A percentile compares a stretch with the other conserved stretches of the same genome.
Conservation (phyloP, 2,888 invertebrate genomes). For the Bugula neritina region DNA sequence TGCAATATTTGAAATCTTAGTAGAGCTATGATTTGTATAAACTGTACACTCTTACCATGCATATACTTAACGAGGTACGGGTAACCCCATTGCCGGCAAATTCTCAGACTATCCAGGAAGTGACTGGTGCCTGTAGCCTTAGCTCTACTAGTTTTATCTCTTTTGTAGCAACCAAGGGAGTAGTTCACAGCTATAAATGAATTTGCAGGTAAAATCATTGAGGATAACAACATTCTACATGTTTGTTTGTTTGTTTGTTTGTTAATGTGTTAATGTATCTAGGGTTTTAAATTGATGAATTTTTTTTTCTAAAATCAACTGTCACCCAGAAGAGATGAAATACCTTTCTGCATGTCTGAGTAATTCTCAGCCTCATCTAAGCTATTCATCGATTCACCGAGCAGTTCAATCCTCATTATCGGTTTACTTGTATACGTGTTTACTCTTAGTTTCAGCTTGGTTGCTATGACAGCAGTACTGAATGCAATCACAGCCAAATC, state of each 20-base stretch:
- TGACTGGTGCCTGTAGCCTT: neutral
- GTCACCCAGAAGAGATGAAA: no score
- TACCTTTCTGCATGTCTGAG: neutral
- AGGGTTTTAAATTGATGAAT: no score
- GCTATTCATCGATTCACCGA: neutral
- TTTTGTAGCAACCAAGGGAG: neutral
- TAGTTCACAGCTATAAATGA: neutral
- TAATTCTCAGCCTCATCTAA: neutral
- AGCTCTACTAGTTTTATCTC: neutral
- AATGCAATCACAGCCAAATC: conserved; percentile 9
- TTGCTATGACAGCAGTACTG: neutral
- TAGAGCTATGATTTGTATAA: no score
- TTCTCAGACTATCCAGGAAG: neutral
- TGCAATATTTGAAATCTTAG: no score
- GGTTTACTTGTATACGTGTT: neutral
- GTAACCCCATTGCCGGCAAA: neutral
- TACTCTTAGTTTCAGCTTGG: neutral
- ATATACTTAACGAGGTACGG: neutral
- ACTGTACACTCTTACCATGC: neutral
- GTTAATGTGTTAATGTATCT: no score
- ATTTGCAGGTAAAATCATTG: no score
- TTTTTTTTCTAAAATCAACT: no score
- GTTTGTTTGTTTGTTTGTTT: no score
- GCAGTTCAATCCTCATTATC: neutral
- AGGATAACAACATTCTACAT: no score